Base-by-base conservation (phyloP, 1,140 invertebrate genomes). In the Eciton burchellii region DNA sequence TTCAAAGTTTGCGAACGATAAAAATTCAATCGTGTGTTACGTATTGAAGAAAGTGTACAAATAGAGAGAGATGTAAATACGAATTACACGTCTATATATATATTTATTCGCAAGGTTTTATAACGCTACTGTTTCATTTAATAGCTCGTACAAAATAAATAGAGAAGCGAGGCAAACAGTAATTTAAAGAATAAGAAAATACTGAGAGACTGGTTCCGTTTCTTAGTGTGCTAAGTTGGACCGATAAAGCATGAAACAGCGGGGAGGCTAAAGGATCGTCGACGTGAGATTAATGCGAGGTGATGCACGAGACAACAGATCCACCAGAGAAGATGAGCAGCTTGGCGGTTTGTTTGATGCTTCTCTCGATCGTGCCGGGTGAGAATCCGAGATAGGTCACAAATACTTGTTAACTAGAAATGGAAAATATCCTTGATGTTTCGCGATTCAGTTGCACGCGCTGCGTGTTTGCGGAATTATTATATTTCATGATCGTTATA, bases 281-380 rank as follows among this genome's bases (percentile, higher is more conserved):
- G 47, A 79, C 47, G 54, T 56, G 3, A 72, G 29, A 74, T 29
- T 52, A 41, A 52, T 16, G 45, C 57, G 47, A 49, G 26, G 49
- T 56, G 49, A 21, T 66, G 47, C n/a, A 21, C 49, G 29, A 62
- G 63, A 65, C 60, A 66, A 79, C 45, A 60, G 70, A 45, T 60
- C 52, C 77, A 35, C 41, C 43, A 57, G 35, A 11, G 56, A 79
- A 79, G 45, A 86, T 54, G 54, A 87, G 70, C 68, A 68, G 24
- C 14, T 45, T 79, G 21, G 56, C 62, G 60, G 76, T 86, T 70
- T 85, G 84, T 62, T 83, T 83, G 81, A 21, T 83, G 24, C 83
- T 84, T 11, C 70, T 87, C 21, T 52, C 66, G 12, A 45, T 65
- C n/a, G 26, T 85, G 71, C n/a, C 52, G 63, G 84, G 85, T 87